Base-by-base conservation (phyloP, 2,797 vertebrate species). In the Pygocentrus nattereri region DNA sequence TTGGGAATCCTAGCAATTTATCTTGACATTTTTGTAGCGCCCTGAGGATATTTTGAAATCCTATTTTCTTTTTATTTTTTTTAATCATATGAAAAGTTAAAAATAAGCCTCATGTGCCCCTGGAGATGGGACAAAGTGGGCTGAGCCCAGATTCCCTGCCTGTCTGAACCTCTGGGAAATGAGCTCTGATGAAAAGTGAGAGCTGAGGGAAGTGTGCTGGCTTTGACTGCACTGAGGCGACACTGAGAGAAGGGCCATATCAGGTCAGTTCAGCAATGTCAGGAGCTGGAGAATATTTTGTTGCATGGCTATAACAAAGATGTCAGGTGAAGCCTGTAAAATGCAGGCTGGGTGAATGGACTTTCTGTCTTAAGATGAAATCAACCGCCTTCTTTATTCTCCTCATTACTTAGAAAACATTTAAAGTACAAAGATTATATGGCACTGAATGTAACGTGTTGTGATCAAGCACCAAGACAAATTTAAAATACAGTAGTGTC, bases 61-160 rank as follows among this genome's bases (percentile, higher is more conserved):
- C 5, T 44, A 44, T 76, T 49, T 44, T 68, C 44, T n/a, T 41
- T 72, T 47, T 30, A 0, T 49, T 71, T 50, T 38, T 23, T 4
- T 52, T 25, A 67, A 84, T 85, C 64, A 86, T 82, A 87, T 81
- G 76, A 69, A 89, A 49, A 79, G 61, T 84, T 91, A 86, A 84
- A 87, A 87, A 82, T 89, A 84, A 72, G 65, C 83, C 18, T n/a
- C 18, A 49, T 34, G 77, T 71, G 81, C 73, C 88, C 74, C 80
- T 81, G 71, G 68, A 83, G 79, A 80, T 65, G 34, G 71, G 34
- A 0, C 62, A 68, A 83, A 86, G 82, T 74, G 83, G n/a, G 47
- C 76, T 47, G 52, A 68, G 38, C 49, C 7, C 61, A 68, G 38
- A 78, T 38, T 25, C 27, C 27, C 38, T 78, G 50, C 81, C 62